phyloP scores from a whole-genome alignment of 2,113 vertebrate species.

The Ameiurus melas region DNA sequence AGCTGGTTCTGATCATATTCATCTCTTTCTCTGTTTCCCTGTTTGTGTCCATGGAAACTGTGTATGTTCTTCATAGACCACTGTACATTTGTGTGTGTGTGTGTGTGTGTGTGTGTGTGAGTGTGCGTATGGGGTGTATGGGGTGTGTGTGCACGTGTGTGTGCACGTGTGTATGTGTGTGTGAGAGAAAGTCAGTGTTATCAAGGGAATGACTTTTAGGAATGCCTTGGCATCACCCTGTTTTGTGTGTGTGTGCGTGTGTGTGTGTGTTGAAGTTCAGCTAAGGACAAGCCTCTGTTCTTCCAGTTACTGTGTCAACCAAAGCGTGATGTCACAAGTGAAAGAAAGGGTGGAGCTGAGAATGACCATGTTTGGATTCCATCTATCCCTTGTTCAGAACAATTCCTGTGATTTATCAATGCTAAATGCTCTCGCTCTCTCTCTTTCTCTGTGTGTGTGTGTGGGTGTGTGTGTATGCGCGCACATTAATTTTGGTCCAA shows the following conservation, averaged over 20 bases:
- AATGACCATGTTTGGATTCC: not conserved
- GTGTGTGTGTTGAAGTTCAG: conserved; percentile 24
- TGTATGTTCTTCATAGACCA: conserved; percentile 13
- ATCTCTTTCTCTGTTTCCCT: conserved; percentile 13
- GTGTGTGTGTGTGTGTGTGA: conserved; percentile 2
- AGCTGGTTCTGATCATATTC: conserved; percentile 38
- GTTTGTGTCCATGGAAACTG: conserved; percentile 20
- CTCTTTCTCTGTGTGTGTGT: not conserved
- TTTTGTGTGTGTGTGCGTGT: not conserved
- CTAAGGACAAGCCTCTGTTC: conserved; percentile 33
- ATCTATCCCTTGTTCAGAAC: not conserved
- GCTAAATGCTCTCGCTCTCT: not conserved
- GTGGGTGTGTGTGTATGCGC: too few species aligned
- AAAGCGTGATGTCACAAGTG: conserved; percentile 23
- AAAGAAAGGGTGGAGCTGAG: not conserved
- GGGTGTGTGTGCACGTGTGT: not conserved
- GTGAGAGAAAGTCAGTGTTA: not conserved
- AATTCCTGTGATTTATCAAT: not conserved
- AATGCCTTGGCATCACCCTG: conserved; percentile 14
- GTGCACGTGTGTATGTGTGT: too few species aligned
- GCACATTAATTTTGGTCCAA: conserved; percentile 46
- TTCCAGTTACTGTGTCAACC: conserved; percentile 31
- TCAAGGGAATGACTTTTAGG: conserved; percentile 17
- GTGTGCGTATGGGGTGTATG: not conserved
- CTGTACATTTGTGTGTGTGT: conserved; percentile 12